phyloP scores from a whole-genome alignment of 2,113 vertebrate genomes.

The Prolemur simus region DNA sequence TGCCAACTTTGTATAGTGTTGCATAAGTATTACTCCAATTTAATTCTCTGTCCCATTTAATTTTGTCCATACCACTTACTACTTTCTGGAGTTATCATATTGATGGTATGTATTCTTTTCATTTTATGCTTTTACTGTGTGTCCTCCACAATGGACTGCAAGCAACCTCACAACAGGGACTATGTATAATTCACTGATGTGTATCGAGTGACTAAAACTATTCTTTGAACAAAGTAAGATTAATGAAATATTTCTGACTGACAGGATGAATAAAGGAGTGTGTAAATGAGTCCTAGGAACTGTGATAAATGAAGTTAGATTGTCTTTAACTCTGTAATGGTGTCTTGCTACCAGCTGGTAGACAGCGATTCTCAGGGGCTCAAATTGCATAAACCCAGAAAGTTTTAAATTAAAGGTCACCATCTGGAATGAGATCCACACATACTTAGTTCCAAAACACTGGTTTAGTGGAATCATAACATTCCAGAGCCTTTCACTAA shows the following conservation, averaged over 20 bases:
- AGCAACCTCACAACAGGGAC: neutral
- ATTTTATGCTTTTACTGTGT: neutral
- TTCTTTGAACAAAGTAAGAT: neutral
- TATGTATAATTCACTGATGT: neutral
- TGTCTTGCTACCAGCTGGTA: constrained; percentile 37
- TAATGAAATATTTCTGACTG: neutral
- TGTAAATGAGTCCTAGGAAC: neutral
- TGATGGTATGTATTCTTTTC: neutral
- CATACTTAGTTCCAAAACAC: constrained; percentile 29
- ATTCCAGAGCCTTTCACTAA: constrained; percentile 18
- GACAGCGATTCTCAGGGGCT: constrained; percentile 50
- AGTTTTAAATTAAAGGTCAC: constrained; percentile 68
- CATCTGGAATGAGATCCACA: constrained; percentile 60
- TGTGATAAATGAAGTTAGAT: constrained; percentile 22
- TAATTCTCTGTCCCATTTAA: neutral
- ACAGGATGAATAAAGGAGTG: neutral
- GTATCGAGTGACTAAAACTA: neutral
- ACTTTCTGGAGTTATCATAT: neutral
- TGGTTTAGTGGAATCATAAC: constrained; percentile 39
- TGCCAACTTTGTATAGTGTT: neutral
- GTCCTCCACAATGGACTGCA: neutral
- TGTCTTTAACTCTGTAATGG: constrained; percentile 28
- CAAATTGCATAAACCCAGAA: constrained; percentile 49
- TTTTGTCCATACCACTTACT: neutral
- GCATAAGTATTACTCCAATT: neutral